A percentile compares a stretch with the other conserved stretches of the same genome.
phyloP scores from a whole-genome alignment of 1,140 invertebrate species.

The Whitmania pigra region DNA sequence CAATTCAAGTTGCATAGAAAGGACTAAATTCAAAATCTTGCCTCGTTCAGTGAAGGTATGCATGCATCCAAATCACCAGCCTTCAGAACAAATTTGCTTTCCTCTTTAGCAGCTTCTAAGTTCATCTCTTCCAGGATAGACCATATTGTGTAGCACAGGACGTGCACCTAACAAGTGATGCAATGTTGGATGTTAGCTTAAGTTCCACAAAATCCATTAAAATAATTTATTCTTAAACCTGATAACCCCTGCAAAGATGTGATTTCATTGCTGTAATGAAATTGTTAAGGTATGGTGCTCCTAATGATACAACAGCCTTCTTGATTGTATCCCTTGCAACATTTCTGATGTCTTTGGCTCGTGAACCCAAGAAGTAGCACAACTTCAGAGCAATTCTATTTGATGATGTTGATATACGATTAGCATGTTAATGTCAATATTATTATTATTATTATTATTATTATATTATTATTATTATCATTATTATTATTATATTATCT shows the following conservation, averaged over 20 bases:
- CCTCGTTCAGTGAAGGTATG: conserved; percentile 63
- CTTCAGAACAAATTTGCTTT: conserved; percentile 46
- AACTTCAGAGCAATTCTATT: conserved; percentile 73
- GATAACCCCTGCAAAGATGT: conserved; percentile 72
- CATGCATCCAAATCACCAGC: conserved; percentile 63
- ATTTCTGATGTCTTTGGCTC: conserved; percentile 71
- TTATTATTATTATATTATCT: not conserved
- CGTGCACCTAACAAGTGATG: conserved; percentile 54
- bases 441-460: not conserved
- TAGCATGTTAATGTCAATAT: not conserved
- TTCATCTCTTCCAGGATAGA: conserved; percentile 61
- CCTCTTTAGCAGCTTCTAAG: conserved; percentile 1
- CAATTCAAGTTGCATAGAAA: not conserved
- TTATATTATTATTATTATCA: no score
- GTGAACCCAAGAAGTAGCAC: conserved; percentile 74
- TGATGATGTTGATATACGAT: conserved; percentile 29
- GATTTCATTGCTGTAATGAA: conserved; percentile 67
- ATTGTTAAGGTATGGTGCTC: conserved; percentile 63
- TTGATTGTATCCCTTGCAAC: conserved; percentile 71
- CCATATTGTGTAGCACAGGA: conserved; percentile 76
- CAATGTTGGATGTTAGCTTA: not conserved
- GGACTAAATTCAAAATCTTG: conserved; percentile 34
- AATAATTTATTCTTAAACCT: conserved; percentile 42
- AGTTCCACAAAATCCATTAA: not conserved
- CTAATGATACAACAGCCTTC: conserved; percentile 72